Evolutionary conservation across 2,113 vertebrate species (phyloP).

Genomic region (Eretmochelys imbricata): DNA sequence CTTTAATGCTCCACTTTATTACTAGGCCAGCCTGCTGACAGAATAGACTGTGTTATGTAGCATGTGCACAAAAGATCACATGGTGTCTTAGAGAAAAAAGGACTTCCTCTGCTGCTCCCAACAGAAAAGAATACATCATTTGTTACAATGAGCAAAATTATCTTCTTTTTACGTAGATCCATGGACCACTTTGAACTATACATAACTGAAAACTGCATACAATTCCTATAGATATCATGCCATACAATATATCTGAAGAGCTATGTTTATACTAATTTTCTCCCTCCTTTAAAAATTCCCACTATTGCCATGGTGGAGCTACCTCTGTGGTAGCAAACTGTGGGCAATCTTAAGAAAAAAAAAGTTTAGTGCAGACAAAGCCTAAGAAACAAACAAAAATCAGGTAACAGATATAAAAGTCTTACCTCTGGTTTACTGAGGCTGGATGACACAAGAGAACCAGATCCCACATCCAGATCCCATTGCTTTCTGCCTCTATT

Average conservation of each 20-base stretch:
- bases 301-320: background rate
- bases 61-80: background rate
- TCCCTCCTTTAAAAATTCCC: background rate
- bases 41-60: conserved; percentile 4
- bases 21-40: conserved; percentile 5
- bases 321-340: background rate
- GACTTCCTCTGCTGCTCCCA: conserved; percentile 33
- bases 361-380: background rate
- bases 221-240: background rate
- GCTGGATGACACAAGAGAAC: conserved; percentile 94
- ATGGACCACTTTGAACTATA: conserved; percentile 32
- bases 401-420: background rate
- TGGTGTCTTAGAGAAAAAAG: conserved; percentile 32
- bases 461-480: conserved; percentile 96
- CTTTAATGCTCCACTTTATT: conserved; percentile 22
- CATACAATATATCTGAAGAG: background rate
- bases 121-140: background rate
- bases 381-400: background rate
- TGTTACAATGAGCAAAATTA: background rate
- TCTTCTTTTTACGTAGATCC: conserved; percentile 7
- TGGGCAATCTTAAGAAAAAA: background rate
- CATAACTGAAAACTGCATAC: conserved; percentile 22
- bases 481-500: conserved; percentile 94
- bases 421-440: conserved; percentile 97
- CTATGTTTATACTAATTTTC: background rate